Base-by-base conservation (phyloP, 2,113 vertebrate species). In the Grantiella picta region DNA sequence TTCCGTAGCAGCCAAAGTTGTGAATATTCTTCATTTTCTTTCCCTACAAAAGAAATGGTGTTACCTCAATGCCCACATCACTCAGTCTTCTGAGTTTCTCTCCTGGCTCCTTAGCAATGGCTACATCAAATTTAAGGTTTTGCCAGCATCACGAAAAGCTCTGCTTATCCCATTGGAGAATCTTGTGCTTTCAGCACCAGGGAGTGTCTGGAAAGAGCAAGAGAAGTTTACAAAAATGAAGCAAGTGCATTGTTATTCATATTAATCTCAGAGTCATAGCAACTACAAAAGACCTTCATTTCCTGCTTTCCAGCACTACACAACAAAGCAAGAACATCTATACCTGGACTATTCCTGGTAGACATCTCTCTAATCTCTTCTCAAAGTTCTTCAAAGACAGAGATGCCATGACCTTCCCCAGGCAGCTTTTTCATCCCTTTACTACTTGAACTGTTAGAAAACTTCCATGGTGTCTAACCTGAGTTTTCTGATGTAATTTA, bases 401-500 rank as follows among this genome's bases (percentile, higher is more conserved):
- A 81, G 47, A 56, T 86, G 59, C 11, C 49, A 52, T 60, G 57
- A 88, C 71, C 66, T 72, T 85, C 57, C 28, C 4, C 24, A 86
- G 66, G 57, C 38, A 72, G 44, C 11, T 86, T 88, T 89, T 90
- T 36, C 33, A 79, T 50, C 33, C 4, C 10, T 88, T 87, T 85
- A n/a, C 40, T 60, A 8, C 60, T 64, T 9, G 2, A 79, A 64
- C 29, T 68, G 29, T 59, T 64, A 76, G 10, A 90, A 87, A 90
- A 79, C 21, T 52, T 95, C 23, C 40, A 60, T 28, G 12, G 28
- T 72, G 21, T 35, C 75, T 80, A 63, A 92, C 49, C 35, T 60
- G 89, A 88, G 76, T 93, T 93, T 92, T 93, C 66, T 76, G 24
- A 71, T 52, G 35, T 52, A 71, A 93, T 60, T 72, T 80, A 85